Percentiles rank a stretch among this genome's conserved stretches.
These are phyloP conservation scores for Aleiodes alternator DNA, from an alignment of 2,888 invertebrate genomes.

Conservation along the genomic window DNA sequence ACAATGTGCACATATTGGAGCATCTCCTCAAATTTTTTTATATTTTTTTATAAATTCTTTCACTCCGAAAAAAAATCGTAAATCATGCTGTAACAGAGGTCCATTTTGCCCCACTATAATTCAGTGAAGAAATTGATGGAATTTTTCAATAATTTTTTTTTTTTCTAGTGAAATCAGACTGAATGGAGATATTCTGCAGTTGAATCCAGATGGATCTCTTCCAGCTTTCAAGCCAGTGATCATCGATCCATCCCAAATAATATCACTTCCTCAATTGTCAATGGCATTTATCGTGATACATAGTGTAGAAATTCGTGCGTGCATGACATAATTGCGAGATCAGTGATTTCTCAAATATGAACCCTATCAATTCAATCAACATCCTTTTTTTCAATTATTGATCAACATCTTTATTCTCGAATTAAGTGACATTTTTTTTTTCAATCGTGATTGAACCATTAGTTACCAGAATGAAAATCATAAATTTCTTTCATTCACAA, in stretches of 20 bases:
- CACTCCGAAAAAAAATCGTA: too few species aligned
- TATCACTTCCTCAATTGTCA: conserved; percentile 80
- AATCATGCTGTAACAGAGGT: too few species aligned
- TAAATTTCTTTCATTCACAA: neutral
- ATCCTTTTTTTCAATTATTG: neutral
- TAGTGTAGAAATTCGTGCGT: conserved; percentile 72
- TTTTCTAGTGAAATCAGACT: conserved; percentile 77
- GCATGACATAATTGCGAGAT: conserved; percentile 53
- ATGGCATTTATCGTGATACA: conserved; percentile 82
- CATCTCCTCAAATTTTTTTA: too few species aligned
- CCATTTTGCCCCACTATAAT: too few species aligned
- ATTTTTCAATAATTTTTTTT: conserved; percentile 36
- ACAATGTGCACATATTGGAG: too few species aligned
- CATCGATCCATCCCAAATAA: conserved; percentile 73
- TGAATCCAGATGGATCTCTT: conserved; percentile 75
- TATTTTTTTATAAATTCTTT: too few species aligned
- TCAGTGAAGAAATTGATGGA: neutral
- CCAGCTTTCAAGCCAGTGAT: conserved; percentile 78
- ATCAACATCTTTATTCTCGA: conserved; percentile 18
- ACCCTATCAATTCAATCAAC: too few species aligned
- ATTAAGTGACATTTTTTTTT: conserved; percentile 11
- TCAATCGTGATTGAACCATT: neutral
- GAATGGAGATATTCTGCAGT: conserved; percentile 79
- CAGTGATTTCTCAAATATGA: neutral
- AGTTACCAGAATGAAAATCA: conserved; percentile 5